phyloP scores from a whole-genome alignment of 2,113 vertebrate species.

The Hiodon alosoides region DNA sequence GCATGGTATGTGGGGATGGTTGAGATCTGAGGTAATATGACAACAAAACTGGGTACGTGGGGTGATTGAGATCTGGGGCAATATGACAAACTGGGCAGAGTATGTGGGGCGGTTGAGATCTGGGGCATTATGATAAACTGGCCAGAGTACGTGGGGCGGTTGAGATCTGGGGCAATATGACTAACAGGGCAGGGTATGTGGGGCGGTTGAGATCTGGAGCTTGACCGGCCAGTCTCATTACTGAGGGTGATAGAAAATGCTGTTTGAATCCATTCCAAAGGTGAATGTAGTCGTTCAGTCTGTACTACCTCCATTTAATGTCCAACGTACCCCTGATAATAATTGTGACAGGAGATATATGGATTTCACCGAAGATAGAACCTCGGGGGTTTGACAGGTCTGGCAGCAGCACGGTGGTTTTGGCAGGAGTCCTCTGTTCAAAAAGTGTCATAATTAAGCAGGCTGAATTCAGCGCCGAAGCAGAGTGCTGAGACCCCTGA shows the following conservation, averaged over 20 bases:
- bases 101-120: constrained; percentile 37
- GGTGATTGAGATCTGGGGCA: no score
- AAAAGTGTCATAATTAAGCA: constrained; percentile 1
- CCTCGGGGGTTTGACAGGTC: not conserved
- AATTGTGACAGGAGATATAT: not conserved
- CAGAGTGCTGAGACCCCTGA: not conserved
- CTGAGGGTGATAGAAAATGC: no score
- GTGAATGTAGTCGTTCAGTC: no score
- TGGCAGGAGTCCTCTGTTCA: not conserved
- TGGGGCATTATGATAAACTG: not conserved
- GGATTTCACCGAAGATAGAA: not conserved
- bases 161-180: no score
- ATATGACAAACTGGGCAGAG: constrained; percentile 48
- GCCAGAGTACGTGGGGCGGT: not conserved
- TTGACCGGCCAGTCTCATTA: not conserved
- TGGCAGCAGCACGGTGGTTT: not conserved
- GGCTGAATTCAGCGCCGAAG: not conserved
- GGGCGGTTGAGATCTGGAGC: not conserved
- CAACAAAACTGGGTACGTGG: constrained; percentile 55
- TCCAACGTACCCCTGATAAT: no score
- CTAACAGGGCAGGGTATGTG: constrained; percentile 58
- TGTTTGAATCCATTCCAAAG: no score
- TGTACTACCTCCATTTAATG: no score
- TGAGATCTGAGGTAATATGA: no score
- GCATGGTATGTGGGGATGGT: not conserved